Evolutionary conservation across 1,140 invertebrate genomes (phyloP), one percentile per base, ranked within the genome.

Genomic region (Sitobion miscanthi): DNA sequence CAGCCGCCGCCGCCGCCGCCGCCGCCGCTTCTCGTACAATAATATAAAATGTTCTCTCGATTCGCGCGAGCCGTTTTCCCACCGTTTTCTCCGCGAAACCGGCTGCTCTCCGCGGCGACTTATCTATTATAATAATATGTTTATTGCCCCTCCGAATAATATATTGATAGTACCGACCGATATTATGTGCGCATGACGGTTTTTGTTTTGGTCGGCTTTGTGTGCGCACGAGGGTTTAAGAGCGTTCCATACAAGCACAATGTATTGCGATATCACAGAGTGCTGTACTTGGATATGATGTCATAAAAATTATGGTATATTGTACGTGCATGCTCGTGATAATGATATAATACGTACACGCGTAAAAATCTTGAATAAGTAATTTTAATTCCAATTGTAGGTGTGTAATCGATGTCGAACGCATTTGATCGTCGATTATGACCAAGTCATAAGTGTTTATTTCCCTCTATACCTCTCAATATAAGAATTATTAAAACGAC

Each of bases 41-140:
- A 20, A 69, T 69, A 69, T 38, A 38, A 42, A 38, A 42, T 42
- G 42, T 42, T 62, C 6, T 69, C 30, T 47, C 11, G 42, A 17
- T 69, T 69, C 4, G 85, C 4, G 85, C 85, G 6, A 21, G 38
- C 8, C 9, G 35, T 42, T 86, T 86, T 86, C 85, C 85, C 85
- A 86, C 85, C 42, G 85, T 86, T 14, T 83, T 38, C 69, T 83
- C 85, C 83, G 35, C 83, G 83, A 85, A 85, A 86, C 85, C 85
- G 85, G 85, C 85, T 86, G 85, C 83, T 45, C n/a, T 35, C 7
- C 35, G 20, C 17, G 17, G 77, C 77, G 77, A 30, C 57, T 62
- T 62, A 8, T 57, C 7, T 57, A 62, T 30, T 54, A 54, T 49
- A 11, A 62, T 62, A 52, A 20, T 52, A 52, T 57, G 4, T n/a